Evolutionary conservation across 2,888 invertebrate genomes (phyloP), one percentile per base, ranked within the genome.

Genomic region (Machimus rusticus): DNA sequence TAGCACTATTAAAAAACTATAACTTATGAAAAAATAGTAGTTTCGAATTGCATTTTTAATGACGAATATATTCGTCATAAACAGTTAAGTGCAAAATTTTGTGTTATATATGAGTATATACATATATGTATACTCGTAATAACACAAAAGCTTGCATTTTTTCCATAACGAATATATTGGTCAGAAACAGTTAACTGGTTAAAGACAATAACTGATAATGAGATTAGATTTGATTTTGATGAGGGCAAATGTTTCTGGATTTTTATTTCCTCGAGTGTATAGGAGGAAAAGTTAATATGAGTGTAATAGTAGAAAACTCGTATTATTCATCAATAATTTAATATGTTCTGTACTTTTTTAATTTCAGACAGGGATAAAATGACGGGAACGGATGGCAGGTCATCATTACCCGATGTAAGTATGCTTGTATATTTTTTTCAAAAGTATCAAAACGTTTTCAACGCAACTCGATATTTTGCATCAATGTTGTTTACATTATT

Each of bases 351-450:
- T 46, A 31, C 37, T 39, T 76, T 57, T 43, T 46, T 43, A 19
- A 79, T 86, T 87, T 14, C 28, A 88, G 88, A 88, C 28, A 87
- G 85, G 55, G 88, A 88, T 55, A 87, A 76, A 77, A 74, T 55
- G 39, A 76, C 86, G 31, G 87, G 87, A 19, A 84, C 77, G 14
- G 88, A 88, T 81, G 88, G 81, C n/a, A 88, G 84, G 74, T 87
- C 88, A 46, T 77, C 87, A 31, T 87, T 46, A 12, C 88, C 87
- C 86, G 87, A 88, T 76, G 88, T 88, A 88, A 88, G 86, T 46
- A 55, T 5, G 14, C 19, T 31, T 46, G 14, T 86, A 14, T 76
- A 86, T 12, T 76, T 46, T 39, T 14, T 12, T 84, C 28, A 5
- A 51, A 51, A 51, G n/a, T 51, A 51, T 2, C 51, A n/a, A n/a